Conservation (phyloP, 2,797 vertebrate species). For the Sebastes glaucus region DNA sequence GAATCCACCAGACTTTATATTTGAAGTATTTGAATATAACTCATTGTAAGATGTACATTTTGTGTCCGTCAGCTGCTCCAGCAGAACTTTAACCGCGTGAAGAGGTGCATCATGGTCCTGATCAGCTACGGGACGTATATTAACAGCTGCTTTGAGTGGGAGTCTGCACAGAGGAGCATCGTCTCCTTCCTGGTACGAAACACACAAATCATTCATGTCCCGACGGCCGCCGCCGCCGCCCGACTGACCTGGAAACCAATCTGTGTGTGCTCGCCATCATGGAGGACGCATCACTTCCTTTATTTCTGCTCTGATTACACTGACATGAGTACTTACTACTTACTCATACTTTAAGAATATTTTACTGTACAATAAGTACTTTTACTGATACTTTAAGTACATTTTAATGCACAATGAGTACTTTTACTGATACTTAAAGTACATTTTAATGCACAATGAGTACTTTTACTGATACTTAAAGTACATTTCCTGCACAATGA, state of each 20-base stretch:
- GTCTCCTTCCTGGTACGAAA: slow-evolving; percentile 89
- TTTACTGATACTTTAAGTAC: background rate
- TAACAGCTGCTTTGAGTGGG: slow-evolving; percentile 95
- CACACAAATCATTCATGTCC: background rate
- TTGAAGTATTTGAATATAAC: background rate
- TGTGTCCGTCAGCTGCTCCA: slow-evolving; percentile 82
- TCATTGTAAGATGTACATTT: fast-evolving
- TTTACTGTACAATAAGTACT: no score
- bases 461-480: no score
- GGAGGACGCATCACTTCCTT: no score
- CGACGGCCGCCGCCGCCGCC: no score
- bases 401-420: no score
- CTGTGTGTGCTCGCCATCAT: no score
- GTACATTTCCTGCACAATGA: no score
- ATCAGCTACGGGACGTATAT: slow-evolving; percentile 86
- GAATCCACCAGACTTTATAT: no score
- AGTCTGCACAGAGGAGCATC: slow-evolving; percentile 90
- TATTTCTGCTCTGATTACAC: no score
- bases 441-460: no score
- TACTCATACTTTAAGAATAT: background rate
- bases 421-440: no score
- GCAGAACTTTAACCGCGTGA: slow-evolving; percentile 90
- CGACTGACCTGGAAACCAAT: no score
- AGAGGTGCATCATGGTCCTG: slow-evolving; percentile 89
- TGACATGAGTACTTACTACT: background rate